These are phyloP conservation scores for Ceratina japonica DNA, from an alignment of 1,140 invertebrate genomes.

Conservation along the genomic window DNA sequence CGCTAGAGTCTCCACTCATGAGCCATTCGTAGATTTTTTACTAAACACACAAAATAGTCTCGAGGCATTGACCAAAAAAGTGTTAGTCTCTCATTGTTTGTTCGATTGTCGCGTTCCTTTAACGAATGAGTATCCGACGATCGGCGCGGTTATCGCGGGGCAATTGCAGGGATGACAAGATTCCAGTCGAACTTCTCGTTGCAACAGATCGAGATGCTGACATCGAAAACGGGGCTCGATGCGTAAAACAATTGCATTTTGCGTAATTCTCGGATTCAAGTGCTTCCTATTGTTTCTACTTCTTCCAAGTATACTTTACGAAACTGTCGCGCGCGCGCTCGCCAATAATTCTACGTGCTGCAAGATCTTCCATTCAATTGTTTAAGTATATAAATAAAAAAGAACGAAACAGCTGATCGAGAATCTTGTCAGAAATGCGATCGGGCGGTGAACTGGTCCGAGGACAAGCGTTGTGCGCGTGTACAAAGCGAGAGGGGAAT, in stretches of 20 bases:
- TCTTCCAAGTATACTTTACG: conserved; percentile 24
- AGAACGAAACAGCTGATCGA: not conserved
- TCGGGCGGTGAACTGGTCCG: conserved; percentile 33
- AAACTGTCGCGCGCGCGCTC: not conserved
- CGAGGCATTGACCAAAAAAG: too few species aligned
- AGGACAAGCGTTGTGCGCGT: conserved; percentile 33
- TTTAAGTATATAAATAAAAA: conserved; percentile 4
- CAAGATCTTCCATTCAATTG: conserved; percentile 13
- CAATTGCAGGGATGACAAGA: conserved; percentile 24
- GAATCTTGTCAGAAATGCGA: conserved; percentile 43
- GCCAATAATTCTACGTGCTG: not conserved
- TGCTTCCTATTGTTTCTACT: conserved; percentile 40
- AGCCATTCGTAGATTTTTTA: too few species aligned
- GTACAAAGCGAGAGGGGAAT: conserved; percentile 43
- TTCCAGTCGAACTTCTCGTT: not conserved
- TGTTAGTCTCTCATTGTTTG: too few species aligned
- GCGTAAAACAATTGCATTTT: not conserved
- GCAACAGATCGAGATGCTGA: not conserved
- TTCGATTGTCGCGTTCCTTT: too few species aligned
- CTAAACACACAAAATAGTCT: too few species aligned
- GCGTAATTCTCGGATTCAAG: conserved; percentile 4
- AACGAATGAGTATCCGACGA: too few species aligned
- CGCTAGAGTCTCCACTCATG: too few species aligned
- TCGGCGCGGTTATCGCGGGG: conserved; percentile 16
- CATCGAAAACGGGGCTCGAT: not conserved